Base-by-base conservation (phyloP, 2,797 vertebrate genomes). In the Jordanella pulchra region DNA sequence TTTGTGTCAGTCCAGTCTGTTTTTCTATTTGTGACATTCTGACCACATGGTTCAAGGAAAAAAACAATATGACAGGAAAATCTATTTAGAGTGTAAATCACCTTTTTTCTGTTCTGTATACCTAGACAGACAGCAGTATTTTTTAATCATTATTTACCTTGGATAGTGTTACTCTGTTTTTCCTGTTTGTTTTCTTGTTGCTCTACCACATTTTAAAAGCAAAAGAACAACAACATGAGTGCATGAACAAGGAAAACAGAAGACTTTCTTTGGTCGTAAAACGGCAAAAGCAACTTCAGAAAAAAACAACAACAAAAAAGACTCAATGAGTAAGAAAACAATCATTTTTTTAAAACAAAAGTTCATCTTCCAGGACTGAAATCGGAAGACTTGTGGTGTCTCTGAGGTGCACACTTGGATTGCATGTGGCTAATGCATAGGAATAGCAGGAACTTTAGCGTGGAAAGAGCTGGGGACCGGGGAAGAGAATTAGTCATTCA, bases 221-320 rank as follows among this genome's bases (percentile, higher is more conserved):
- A 79, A 80, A 86, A 72, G 70, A 47, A 78, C 58, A 25, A 89
- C 71, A 25, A 66, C 79, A 84, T 77, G 88, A 75, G 12, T 84
- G 55, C 78, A 89, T 76, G 44, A 84, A 67, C 77, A 75, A 58
- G 70, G 84, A 82, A 50, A 85, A 92, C 84, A 84, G 69, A 86
- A 85, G 82, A 86, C 89, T 92, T 87, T 97, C 96, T 98, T 97
- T 98, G 97, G 97, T 97, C 96, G 97, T 95, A 94, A 91, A 90
- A 95, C 95, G 92, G 92, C 87, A 88, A 94, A 90, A 81, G 35
- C 82, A 93, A 90, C 85, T 82, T 82, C 81, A 90, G 71, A 86
- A 81, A 68, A 75, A 68, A 72, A 89, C 77, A 73, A 30, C 70
- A 42, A 75, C 89, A 87, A 86, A 65, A 28, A 71, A 74, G 86